phyloP scores from a whole-genome alignment of 2,113 vertebrate species.

The Xenus cinereus region DNA sequence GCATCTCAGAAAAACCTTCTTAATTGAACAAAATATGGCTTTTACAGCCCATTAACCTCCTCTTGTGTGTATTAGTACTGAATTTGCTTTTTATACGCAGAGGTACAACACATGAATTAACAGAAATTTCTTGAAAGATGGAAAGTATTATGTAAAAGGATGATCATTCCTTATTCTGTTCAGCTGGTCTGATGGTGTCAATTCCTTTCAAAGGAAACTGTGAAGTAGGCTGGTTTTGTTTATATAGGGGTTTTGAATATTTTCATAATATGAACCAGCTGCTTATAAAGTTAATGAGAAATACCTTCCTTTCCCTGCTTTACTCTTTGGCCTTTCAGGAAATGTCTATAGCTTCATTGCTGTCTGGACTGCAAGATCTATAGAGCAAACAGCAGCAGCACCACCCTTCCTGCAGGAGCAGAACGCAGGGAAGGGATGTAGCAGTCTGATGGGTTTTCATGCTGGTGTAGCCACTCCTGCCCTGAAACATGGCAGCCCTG shows the following conservation, averaged over 20 bases:
- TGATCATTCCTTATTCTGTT: neutral
- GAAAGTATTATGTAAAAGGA: neutral
- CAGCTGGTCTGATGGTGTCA: neutral
- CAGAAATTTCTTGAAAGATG: neutral
- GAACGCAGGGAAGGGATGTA: neutral
- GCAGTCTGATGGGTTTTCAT: neutral
- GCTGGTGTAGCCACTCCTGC: neutral
- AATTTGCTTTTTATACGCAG: neutral
- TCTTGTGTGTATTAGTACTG: neutral
- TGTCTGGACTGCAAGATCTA: neutral
- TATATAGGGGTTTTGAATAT: neutral
- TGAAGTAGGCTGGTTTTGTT: conserved; percentile 2
- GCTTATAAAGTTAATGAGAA: neutral
- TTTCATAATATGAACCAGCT: conserved; percentile 1
- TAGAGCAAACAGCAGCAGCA: neutral
- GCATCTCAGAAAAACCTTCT: neutral
- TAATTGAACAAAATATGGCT: neutral
- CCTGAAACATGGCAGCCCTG: accelerated
- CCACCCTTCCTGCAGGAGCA: neutral
- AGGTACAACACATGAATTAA: neutral
- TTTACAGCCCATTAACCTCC: neutral
- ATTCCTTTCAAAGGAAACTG: conserved; percentile 3
- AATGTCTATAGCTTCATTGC: neutral
- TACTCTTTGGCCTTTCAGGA: neutral
- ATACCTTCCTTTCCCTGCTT: neutral